phyloP scores from a whole-genome alignment of 1,140 invertebrate species.

The Agrypnia vestita region DNA sequence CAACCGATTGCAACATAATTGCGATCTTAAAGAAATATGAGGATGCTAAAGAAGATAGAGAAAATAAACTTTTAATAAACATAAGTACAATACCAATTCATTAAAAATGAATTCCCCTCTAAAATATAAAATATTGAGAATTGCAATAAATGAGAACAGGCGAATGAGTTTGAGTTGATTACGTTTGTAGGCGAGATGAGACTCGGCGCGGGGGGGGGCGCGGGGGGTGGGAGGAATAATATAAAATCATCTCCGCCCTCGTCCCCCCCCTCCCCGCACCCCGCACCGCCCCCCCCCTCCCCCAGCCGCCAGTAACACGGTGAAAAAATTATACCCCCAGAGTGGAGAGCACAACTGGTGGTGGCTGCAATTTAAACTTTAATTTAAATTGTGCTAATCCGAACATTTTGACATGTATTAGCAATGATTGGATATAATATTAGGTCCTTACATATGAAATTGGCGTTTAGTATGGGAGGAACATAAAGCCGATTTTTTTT shows the following conservation, averaged over 20 bases:
- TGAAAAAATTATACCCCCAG: conserved; percentile 29
- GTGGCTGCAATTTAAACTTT: not conserved
- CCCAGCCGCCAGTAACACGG: not conserved
- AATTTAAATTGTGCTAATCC: no score
- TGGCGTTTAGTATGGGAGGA: no score
- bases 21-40: no score
- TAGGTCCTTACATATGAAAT: no score
- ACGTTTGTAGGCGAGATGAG: conserved; percentile 44
- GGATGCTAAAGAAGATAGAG: no score
- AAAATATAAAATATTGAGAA: conserved; percentile 5
- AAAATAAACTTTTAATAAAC: no score
- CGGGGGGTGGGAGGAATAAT: conserved; percentile 27
- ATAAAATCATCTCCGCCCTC: conserved; percentile 41
- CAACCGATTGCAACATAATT: no score
- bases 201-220: not conserved
- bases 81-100: no score
- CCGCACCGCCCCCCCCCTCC: not conserved
- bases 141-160: conserved; percentile 20
- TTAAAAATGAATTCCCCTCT: no score
- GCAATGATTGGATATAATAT: no score
- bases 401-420: no score
- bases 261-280: conserved; percentile 4
- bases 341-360: not conserved
- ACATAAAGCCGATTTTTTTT: no score
- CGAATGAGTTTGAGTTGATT: conserved; percentile 48